Conservation (phyloP, 2,113 vertebrate species). For the Malurus alboscapulatus region DNA sequence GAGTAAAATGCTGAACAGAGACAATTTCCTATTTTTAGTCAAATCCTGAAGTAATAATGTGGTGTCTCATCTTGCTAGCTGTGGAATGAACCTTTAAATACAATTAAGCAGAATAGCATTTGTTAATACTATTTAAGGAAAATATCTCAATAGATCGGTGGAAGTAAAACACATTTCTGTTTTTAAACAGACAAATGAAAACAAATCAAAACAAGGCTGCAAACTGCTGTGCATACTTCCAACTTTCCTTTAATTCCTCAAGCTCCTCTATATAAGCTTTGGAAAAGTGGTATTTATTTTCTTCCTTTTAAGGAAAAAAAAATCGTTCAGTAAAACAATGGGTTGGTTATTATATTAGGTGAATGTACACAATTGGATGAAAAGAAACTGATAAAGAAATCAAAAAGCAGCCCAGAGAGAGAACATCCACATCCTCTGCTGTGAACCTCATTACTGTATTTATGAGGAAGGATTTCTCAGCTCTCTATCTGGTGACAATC, state of each 20-base stretch:
- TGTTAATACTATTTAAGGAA: background rate
- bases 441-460: background rate
- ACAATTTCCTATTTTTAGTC: background rate
- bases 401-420: background rate
- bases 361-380: background rate
- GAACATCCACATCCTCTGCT: background rate
- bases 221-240: background rate
- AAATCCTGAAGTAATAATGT: background rate
- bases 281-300: background rate
- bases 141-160: background rate
- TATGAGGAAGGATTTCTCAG: background rate
- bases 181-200: conserved; percentile 3
- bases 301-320: background rate
- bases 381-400: background rate
- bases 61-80: background rate
- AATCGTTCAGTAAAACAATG: background rate
- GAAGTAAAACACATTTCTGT: background rate
- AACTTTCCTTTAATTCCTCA: background rate
- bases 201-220: background rate
- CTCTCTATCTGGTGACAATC: background rate
- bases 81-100: background rate
- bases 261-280: background rate
- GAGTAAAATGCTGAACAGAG: background rate
- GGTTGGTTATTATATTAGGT: background rate
- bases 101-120: background rate